A percentile compares a stretch with the other conserved stretches of the same genome.
Conservation (phyloP, 2,888 invertebrate species). For the Macrophya alboannulata region DNA sequence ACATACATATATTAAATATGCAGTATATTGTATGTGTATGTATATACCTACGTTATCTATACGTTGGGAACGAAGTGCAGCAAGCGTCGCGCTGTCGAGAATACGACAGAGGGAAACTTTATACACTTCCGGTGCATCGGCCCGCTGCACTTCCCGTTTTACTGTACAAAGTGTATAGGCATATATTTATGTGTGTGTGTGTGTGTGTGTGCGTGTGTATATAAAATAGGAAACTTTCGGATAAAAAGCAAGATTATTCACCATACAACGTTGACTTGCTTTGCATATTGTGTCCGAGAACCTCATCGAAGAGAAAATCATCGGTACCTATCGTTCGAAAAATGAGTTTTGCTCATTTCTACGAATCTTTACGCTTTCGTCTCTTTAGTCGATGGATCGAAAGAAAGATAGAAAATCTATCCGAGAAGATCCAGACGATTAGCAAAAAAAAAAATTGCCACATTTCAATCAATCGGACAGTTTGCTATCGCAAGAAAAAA, state of each 20-base stretch:
- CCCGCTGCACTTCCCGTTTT: constrained; percentile 36
- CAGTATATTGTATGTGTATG: background rate
- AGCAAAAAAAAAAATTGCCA: too few species aligned
- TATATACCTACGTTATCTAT: background rate
- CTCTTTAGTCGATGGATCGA: too few species aligned
- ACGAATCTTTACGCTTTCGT: too few species aligned
- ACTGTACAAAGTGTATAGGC: background rate
- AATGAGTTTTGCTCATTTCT: too few species aligned
- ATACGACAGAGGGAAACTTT: background rate
- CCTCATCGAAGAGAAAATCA: background rate
- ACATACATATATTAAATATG: background rate
- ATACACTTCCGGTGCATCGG: constrained; percentile 46
- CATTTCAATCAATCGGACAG: too few species aligned
- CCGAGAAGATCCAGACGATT: too few species aligned
- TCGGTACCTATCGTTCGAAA: background rate
- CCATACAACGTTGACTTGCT: background rate
- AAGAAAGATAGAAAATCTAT: too few species aligned
- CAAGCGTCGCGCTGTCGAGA: background rate
- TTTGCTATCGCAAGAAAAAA: too few species aligned
- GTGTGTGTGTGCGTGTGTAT: background rate
- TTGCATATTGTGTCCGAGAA: background rate
- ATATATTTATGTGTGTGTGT: background rate
- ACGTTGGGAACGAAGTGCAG: background rate
- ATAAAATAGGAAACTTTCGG: background rate
- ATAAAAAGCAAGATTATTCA: background rate